Percentiles rank a stretch among this genome's conserved stretches.
phyloP scores from a whole-genome alignment of 2,888 invertebrate species.

The Coremacera marginata region DNA sequence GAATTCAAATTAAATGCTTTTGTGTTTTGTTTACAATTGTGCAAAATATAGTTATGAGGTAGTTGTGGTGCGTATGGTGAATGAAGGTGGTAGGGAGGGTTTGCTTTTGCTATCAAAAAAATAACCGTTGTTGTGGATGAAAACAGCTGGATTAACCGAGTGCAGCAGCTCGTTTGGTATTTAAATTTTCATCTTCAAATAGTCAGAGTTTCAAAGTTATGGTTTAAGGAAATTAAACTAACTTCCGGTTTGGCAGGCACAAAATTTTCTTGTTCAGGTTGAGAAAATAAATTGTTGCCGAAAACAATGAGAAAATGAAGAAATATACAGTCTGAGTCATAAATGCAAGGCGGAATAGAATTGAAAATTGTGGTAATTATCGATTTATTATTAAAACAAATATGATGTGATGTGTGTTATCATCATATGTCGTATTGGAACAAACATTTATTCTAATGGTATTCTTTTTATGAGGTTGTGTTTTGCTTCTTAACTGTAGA shows the following conservation, averaged over 20 bases:
- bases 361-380: too few relatives aligned
- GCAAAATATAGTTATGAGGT: conserved; percentile 12
- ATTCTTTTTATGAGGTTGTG: too few relatives aligned
- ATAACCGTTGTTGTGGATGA: too few relatives aligned
- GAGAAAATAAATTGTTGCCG: background rate
- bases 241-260: background rate
- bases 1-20: conserved; percentile 11
- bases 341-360: background rate
- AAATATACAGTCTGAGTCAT: background rate
- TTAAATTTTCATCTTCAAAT: background rate
- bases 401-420: too few relatives aligned
- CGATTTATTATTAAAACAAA: too few relatives aligned
- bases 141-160: background rate
- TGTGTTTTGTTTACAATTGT: conserved; percentile 19
- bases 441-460: too few relatives aligned
- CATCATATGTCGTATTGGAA: too few relatives aligned
- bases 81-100: background rate
- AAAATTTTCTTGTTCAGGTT: background rate
- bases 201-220: background rate
- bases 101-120: too few relatives aligned
- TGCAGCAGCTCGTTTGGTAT: background rate
- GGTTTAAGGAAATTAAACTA: conserved; percentile 35
- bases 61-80: background rate
- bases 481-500: too few relatives aligned
- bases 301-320: background rate